phyloP scores from a whole-genome alignment of 2,888 invertebrate species.

The Coremacera marginata region DNA sequence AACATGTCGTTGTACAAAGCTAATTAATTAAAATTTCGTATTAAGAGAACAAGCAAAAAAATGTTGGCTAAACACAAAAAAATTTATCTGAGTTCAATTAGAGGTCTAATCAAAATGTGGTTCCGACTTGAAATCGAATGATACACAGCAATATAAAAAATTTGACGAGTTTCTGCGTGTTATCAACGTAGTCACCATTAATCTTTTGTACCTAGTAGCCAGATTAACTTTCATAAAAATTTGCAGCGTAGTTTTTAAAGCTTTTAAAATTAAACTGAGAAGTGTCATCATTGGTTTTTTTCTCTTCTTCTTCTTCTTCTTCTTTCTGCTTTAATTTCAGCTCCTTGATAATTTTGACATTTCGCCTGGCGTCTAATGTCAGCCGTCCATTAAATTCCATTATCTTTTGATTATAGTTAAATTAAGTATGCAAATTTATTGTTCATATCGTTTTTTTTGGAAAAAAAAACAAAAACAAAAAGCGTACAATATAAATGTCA shows the following conservation, averaged over 20 bases:
- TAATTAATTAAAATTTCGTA: too few species aligned
- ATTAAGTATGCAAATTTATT: background rate
- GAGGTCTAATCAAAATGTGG: too few species aligned
- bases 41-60: too few species aligned
- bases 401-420: background rate
- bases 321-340: too few species aligned
- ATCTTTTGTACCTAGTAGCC: background rate
- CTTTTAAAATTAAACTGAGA: background rate
- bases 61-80: too few species aligned
- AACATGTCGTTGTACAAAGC: too few species aligned
- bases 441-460: background rate
- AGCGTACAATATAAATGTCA: background rate
- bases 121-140: too few species aligned
- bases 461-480: background rate
- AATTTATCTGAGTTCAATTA: too few species aligned
- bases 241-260: background rate
- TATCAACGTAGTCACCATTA: background rate
- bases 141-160: too few species aligned
- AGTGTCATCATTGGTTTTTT: background rate
- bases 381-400: background rate
- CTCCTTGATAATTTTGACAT: background rate
- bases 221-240: too few species aligned
- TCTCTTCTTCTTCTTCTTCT: background rate
- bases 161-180: too few species aligned
- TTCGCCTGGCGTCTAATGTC: background rate